A percentile compares a stretch with the other conserved stretches of the same genome.
phyloP scores from a whole-genome alignment of 2,113 vertebrate species.

The Pipra filicauda region DNA sequence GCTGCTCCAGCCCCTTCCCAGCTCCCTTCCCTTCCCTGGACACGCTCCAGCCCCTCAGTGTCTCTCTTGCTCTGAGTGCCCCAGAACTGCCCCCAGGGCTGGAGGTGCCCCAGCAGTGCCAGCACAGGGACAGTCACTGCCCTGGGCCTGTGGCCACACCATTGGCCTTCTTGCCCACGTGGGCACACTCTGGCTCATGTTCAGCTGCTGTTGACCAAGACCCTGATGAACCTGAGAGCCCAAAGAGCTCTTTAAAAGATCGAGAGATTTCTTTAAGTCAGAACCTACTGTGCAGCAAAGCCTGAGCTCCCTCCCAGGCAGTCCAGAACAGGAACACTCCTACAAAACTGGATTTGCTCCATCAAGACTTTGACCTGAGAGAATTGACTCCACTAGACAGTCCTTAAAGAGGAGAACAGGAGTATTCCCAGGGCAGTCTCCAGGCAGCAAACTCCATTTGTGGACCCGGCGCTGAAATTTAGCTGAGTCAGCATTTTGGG shows the following conservation, averaged over 20 bases:
- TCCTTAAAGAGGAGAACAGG: background rate
- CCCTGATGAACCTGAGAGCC: background rate
- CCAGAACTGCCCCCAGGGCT: background rate
- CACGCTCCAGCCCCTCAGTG: rapidly evolving
- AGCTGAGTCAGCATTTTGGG: background rate
- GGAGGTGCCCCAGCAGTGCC: background rate
- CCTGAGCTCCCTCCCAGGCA: background rate
- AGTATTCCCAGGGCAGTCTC: background rate
- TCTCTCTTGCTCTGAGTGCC: background rate
- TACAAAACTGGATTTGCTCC: background rate
- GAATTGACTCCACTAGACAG: background rate
- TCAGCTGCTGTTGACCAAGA: background rate
- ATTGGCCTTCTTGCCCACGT: background rate
- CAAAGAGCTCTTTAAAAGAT: background rate
- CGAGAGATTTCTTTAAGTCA: background rate
- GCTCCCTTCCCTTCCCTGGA: rapidly evolving
- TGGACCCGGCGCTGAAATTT: background rate
- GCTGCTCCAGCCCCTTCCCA: background rate
- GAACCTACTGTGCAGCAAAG: background rate
- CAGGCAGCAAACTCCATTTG: background rate
- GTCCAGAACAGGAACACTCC: background rate
- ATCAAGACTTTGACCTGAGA: background rate
- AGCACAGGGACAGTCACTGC: background rate
- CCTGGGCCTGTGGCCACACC: background rate
- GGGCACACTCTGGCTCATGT: background rate